Evolutionary conservation across 1,140 invertebrate species (phyloP).

Genomic region (Papilio machaon): DNA sequence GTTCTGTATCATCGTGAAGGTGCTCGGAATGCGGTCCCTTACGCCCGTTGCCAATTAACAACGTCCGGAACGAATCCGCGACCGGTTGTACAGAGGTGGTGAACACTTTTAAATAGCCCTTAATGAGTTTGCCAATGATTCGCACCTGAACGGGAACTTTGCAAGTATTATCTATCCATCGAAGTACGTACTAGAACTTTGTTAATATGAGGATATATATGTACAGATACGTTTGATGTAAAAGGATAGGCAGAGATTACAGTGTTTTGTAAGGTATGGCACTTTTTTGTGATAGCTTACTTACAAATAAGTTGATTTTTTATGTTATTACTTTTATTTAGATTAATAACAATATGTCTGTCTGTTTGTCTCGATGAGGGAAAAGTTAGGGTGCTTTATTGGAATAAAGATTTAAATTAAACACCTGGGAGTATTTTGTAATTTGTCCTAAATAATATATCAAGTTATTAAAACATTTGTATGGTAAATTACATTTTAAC

Average conservation of each 20-base stretch:
- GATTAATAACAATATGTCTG: too few species aligned
- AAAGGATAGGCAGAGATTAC: too few species aligned
- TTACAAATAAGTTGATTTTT: too few species aligned
- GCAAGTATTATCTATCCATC: not conserved
- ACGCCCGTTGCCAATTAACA: conserved; percentile 34
- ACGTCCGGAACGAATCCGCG: conserved; percentile 28
- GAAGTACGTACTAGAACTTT: not conserved
- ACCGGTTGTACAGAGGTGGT: conserved; percentile 29
- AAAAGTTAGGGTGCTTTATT: too few species aligned
- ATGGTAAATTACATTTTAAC: not conserved
- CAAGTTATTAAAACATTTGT: not conserved
- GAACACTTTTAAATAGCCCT: conserved; percentile 29
- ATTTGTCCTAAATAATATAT: not conserved
- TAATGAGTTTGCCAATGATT: conserved; percentile 30
- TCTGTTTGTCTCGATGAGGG: too few species aligned
- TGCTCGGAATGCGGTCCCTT: conserved; percentile 32
- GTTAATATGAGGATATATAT: too few species aligned
- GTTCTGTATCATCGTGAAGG: conserved; percentile 25
- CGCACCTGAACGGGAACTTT: not conserved
- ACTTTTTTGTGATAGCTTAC: too few species aligned
- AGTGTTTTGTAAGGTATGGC: too few species aligned
- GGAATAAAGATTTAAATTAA: not conserved
- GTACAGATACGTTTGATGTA: too few species aligned
- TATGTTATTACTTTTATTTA: too few species aligned
- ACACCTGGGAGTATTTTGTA: not conserved